Evolutionary conservation across 2,888 invertebrate genomes (phyloP), one percentile per base, ranked within the genome.

Genomic region (Protonemura montana): DNA sequence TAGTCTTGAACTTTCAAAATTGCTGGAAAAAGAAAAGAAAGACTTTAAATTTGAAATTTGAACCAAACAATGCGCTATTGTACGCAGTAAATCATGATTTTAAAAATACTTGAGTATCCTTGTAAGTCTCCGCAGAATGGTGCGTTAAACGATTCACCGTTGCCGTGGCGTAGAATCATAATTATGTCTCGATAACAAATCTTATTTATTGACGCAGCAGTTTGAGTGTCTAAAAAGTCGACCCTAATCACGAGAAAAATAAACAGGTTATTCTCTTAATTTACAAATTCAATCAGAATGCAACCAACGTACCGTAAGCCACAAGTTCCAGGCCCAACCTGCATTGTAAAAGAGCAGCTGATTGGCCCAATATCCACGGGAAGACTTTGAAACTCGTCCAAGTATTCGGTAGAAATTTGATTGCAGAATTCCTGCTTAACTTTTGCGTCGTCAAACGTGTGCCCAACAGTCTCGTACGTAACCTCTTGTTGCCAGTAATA

Each of bases 101-200:
- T 10, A 35, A 29, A 78, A 82, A 80, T 76, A 87, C 87, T 85
- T 30, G 87, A 87, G 26, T 77, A 82, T 25, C 87, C 87, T n/a
- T 82, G 27, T 77, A 87, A n/a, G 6, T 85, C 25, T 13, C 87
- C 87, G 82, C 87, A 87, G 30, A 87, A 85, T 3, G 86, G 87
- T 27, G 85, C 59, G 16, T 87, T 87, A 41, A 78, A 86, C 1
- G 59, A 59, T 59, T 59, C 59, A 29, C 85, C 59, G 41, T 28
- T 42, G 16, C 13, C 25, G 6, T 82, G 82, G 28, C 76, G 77
- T 13, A 87, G 26, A 21, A 87, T 87, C 5, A 59, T 86, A 21
- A 87, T 82, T 21, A 85, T 26, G 26, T 87, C 87, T 85, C 83
- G 83, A 13, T 42, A 77, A 76, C 87, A 87, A 6, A 80, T 76